Evolutionary conservation across 1,140 invertebrate genomes (phyloP), one percentile per base, ranked within the genome.

Genomic region (Leptoteleia sp.): DNA sequence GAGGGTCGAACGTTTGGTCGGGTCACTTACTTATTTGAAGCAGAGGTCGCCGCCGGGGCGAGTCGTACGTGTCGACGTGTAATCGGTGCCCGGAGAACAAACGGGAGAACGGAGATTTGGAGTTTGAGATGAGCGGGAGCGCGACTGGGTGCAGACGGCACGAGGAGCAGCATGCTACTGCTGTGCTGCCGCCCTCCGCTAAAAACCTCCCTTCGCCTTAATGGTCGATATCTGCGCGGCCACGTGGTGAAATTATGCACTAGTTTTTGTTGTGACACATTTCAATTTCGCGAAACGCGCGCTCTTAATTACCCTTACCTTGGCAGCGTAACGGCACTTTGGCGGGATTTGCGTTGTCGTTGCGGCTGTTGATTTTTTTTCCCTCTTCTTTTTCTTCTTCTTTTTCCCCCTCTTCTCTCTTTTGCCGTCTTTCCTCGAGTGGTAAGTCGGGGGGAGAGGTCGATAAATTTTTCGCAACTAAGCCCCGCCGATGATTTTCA

Each of bases 161-260:
- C 68, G 62, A 73, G 64, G 50, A 72, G 62, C 76, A 79, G 59
- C 76, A 67, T 73, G 76, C 76, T 79, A 72, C 76, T 72, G 67
- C 19, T 62, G n/a, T 33, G 37, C 17, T 57, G n/a, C 54, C 59
- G 55, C 61, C 67, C 67, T 72, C 67, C 40, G 45, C 45, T 67
- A 48, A 78, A 78, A 72, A 67, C 52, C 70, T 57, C 55, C 62
- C 57, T 79, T 79, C 40, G 52, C 55, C 61, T 35, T 62, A 79
- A 68, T 79, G 76, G 76, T 79, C 76, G 76, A 79, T 79, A 79
- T 64, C 62, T 68, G 76, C 76, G 76, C 76, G 57, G 55, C 61
- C 68, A 79, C 76, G 67, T 79, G 76, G 76, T 72, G 61, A 48
- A 57, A 62, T 59, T 72, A 72, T 72, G 68, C 76, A 78, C 65